phyloP scores from a whole-genome alignment of 1,140 invertebrate genomes.

The Patella vulgata region DNA sequence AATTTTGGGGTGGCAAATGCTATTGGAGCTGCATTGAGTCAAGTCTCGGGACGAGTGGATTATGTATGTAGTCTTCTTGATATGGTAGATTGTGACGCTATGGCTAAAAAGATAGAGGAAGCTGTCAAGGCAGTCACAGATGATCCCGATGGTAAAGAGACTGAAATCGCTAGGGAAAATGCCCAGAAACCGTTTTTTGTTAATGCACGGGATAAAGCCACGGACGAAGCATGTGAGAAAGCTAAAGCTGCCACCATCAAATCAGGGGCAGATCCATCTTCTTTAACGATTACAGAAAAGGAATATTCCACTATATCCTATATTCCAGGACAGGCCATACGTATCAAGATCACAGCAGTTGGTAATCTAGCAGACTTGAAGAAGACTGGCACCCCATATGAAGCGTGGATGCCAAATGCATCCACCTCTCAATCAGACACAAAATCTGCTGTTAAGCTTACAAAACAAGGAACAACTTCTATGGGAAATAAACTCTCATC shows the following conservation, averaged over 20 bases:
- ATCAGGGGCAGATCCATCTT: conserved; percentile 39
- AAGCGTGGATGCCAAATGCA: not conserved
- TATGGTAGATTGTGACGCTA: conserved; percentile 20
- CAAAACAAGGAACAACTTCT: conserved; percentile 1
- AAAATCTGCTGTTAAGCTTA: not conserved
- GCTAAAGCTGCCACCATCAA: conserved; percentile 29
- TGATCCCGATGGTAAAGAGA: too few species aligned
- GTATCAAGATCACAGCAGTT: conserved; percentile 48
- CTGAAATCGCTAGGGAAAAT: conserved; percentile 12
- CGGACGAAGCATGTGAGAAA: conserved; percentile 20
- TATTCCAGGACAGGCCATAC: conserved; percentile 47
- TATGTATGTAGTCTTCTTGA: conserved; percentile 38
- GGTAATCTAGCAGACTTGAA: conserved; percentile 30
- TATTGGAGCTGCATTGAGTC: conserved; percentile 58
- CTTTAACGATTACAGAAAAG: conserved; percentile 41
- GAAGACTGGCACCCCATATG: not conserved
- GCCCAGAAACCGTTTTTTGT: conserved; percentile 33
- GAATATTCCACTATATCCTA: conserved; percentile 49
- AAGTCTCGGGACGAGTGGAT: conserved; percentile 50
- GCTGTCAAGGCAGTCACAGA: conserved; percentile 5
- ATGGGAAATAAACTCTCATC: conserved; percentile 1
- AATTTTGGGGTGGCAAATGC: conserved; percentile 59
- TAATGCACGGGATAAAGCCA: conserved; percentile 39
- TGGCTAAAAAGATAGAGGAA: conserved; percentile 14
- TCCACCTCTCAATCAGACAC: not conserved